phyloP scores from a whole-genome alignment of 1,140 invertebrate genomes.

The Nixonia krombeini region DNA sequence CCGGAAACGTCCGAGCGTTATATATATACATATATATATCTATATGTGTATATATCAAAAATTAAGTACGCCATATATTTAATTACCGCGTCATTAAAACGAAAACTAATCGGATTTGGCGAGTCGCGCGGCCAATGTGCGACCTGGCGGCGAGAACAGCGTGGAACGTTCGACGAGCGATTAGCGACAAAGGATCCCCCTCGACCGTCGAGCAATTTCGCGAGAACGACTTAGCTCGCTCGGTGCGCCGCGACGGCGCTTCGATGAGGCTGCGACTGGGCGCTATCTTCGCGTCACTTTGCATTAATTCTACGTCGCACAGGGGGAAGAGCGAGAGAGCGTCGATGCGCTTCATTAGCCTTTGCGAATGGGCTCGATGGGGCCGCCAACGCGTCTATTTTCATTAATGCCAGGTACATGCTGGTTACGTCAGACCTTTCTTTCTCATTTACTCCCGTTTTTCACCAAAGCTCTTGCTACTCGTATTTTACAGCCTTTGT shows the following conservation, averaged over 20 bases:
- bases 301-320: constrained; percentile 34
- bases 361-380: constrained; percentile 24
- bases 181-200: constrained; percentile 27
- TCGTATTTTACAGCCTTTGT: constrained; percentile 18
- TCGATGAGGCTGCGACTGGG: constrained; percentile 19
- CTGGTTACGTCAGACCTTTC: constrained; percentile 5
- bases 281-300: constrained; percentile 27
- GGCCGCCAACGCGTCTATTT: constrained; percentile 29
- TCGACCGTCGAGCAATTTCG: constrained; percentile 25
- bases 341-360: constrained; percentile 34
- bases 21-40: too few relatives aligned
- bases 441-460: constrained; percentile 1
- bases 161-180: constrained; percentile 20
- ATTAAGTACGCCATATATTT: too few relatives aligned
- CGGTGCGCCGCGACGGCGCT: not conserved
- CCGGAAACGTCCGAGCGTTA: too few relatives aligned
- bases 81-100: too few relatives aligned
- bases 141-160: not conserved
- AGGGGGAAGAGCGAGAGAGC: constrained; percentile 24
- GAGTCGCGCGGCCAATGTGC: not conserved
- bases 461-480: not conserved
- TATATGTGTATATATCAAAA: too few relatives aligned
- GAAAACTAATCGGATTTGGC: too few relatives aligned
- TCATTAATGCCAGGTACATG: constrained; percentile 31
- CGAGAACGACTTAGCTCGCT: constrained; percentile 31